Evolutionary conservation across 2,888 invertebrate genomes (phyloP).

Genomic region (Sphaeridia pumilis): DNA sequence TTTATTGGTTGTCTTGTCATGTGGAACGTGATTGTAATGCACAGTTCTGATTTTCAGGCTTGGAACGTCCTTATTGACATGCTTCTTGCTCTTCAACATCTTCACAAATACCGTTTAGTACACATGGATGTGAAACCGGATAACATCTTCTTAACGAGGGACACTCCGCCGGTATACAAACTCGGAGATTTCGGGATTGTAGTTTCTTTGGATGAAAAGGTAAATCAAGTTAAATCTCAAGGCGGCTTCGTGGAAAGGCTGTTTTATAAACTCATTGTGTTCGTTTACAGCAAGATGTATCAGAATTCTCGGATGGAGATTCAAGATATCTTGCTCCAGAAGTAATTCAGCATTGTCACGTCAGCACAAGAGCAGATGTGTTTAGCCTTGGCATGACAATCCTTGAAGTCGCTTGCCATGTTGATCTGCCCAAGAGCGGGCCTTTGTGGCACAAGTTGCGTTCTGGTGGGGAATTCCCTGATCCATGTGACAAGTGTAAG

Average conservation of each 20-base stretch:
- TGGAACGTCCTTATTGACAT: constrained; percentile 35
- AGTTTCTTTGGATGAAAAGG: constrained; percentile 48
- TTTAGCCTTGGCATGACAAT: constrained; percentile 62
- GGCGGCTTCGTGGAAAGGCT: background rate
- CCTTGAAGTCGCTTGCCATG: constrained; percentile 56
- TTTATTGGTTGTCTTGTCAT: too few relatives aligned
- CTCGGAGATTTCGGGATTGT: constrained; percentile 66
- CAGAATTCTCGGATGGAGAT: constrained; percentile 58
- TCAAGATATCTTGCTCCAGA: constrained; percentile 63
- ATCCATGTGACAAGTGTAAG: constrained; percentile 42
- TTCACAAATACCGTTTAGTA: constrained; percentile 55
- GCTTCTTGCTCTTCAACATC: constrained; percentile 50
- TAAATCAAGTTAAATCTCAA: constrained; percentile 6
- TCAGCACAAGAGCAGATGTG: constrained; percentile 59
- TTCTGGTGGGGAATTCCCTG: constrained; percentile 45
- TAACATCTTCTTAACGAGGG: constrained; percentile 56
- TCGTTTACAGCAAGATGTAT: constrained; percentile 42
- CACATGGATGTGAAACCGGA: constrained; percentile 69
- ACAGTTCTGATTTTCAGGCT: constrained; percentile 16
- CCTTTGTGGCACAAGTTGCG: constrained; percentile 56
- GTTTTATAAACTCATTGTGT: background rate
- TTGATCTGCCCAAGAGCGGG: constrained; percentile 57
- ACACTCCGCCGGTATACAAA: constrained; percentile 51
- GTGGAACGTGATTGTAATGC: background rate
- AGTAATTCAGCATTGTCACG: constrained; percentile 51